Percentiles rank a stretch among this genome's conserved stretches.
phyloP scores from a whole-genome alignment of 2,113 vertebrate genomes.

The Myrmecophaga tridactyla region DNA sequence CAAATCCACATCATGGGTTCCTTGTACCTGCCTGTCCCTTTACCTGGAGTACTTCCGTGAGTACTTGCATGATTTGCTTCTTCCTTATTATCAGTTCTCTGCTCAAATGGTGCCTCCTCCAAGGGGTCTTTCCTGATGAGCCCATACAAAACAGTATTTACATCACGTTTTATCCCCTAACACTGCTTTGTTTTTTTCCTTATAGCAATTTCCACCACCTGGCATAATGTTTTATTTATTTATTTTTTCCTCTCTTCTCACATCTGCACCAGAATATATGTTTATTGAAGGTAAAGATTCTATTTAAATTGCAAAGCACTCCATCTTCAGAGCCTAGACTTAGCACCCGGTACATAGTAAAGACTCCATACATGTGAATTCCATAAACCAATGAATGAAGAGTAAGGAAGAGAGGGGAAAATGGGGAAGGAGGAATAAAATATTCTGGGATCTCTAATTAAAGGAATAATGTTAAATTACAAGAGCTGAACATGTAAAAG shows the following conservation, averaged over 20 bases:
- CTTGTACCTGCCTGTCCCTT: no score
- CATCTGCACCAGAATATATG: neutral
- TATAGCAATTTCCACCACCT: neutral
- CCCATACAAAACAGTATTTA: neutral
- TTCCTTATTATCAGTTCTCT: neutral
- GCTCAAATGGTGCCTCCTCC: neutral
- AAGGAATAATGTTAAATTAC: neutral
- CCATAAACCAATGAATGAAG: neutral
- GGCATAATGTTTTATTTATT: neutral
- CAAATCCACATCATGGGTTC: accelerated
- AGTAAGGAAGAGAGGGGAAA: neutral
- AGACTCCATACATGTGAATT: neutral
- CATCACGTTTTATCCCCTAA: neutral
- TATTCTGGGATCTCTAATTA: neutral
- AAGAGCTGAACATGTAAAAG: neutral
- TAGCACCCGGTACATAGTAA: neutral
- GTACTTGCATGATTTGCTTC: accelerated
- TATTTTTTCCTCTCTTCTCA: neutral
- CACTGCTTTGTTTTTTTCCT: neutral
- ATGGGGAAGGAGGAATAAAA: neutral
- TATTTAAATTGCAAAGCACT: neutral
- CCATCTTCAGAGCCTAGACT: neutral
- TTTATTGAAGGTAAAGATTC: neutral
- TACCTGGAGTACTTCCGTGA: neutral
- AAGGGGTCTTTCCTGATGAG: no score